Evolutionary conservation across 1,140 invertebrate species (phyloP).

Genomic region (Eumaeus atala): DNA sequence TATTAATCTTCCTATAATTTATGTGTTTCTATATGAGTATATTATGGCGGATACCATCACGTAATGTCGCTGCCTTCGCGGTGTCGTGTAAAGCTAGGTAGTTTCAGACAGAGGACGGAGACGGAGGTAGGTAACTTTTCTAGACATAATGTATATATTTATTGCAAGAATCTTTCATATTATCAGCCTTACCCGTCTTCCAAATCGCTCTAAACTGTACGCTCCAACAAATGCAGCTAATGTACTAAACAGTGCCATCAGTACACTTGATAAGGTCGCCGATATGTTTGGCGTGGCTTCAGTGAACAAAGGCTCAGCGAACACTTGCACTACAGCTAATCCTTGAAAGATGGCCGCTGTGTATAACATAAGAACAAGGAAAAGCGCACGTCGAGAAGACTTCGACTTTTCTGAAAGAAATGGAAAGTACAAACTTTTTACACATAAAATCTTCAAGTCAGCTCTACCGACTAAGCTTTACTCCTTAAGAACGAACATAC

Average conservation of each 20-base stretch:
- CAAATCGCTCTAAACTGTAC: slow-evolving; percentile 31
- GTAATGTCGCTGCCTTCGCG: no score
- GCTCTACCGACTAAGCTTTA: background rate
- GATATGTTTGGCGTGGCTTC: slow-evolving; percentile 32
- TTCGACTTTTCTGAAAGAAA: slow-evolving; percentile 26
- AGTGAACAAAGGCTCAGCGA: slow-evolving; percentile 33
- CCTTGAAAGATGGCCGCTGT: slow-evolving; percentile 35
- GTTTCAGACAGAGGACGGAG: no score
- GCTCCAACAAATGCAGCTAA: slow-evolving; percentile 27
- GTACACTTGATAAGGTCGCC: slow-evolving; percentile 25
- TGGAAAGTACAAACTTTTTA: no score
- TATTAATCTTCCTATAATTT: no score
- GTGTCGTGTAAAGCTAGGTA: no score
- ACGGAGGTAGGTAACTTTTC: no score
- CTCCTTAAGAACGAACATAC: background rate
- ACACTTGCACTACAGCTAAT: slow-evolving; percentile 35
- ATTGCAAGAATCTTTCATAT: no score
- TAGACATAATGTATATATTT: no score
- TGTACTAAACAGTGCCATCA: slow-evolving; percentile 27
- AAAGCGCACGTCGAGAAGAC: slow-evolving; percentile 25
- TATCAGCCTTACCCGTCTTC: slow-evolving; percentile 34
- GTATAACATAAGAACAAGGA: slow-evolving; percentile 22
- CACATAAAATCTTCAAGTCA: no score
- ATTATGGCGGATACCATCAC: no score
- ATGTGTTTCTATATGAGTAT: no score